Evolutionary conservation across 2,797 vertebrate species (phyloP).

Genomic region (Schizothorax lantsangensis): DNA sequence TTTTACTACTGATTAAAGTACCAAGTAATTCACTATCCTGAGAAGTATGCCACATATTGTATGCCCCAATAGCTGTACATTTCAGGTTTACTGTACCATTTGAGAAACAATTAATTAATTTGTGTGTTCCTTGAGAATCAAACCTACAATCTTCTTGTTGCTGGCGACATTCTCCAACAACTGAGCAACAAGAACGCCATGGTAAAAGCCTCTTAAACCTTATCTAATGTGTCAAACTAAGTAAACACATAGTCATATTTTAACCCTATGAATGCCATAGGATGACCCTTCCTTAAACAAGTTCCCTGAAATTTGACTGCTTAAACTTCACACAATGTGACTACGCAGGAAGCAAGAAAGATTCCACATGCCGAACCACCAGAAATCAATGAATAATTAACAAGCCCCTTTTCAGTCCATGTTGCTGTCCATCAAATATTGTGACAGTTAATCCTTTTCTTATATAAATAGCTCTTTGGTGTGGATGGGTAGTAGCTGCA

Average conservation of each 20-base stretch:
- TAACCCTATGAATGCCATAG: neutral
- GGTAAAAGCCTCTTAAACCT: neutral
- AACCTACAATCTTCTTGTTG: neutral
- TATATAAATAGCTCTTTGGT: slow-evolving; percentile 89
- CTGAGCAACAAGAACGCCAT: neutral
- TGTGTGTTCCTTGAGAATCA: slow-evolving; percentile 11
- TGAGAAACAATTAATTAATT: neutral
- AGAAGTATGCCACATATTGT: neutral
- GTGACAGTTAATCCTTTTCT: slow-evolving; percentile 84
- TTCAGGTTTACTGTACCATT: neutral
- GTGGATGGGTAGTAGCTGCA: slow-evolving; percentile 80
- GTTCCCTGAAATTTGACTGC: neutral
- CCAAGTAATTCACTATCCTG: neutral
- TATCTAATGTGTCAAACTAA: neutral
- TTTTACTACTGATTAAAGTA: neutral
- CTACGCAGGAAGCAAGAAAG: slow-evolving; percentile 34
- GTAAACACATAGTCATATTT: neutral
- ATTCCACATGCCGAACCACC: slow-evolving; percentile 50
- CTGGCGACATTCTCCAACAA: neutral
- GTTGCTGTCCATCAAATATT: slow-evolving; percentile 82
- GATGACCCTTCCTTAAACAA: neutral
- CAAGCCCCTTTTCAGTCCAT: slow-evolving; percentile 66
- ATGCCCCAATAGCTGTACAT: neutral
- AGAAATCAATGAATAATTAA: slow-evolving; percentile 62
- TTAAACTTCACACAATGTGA: slow-evolving; percentile 35